These are phyloP conservation scores for Macrotrachela quadricornifera DNA, from an alignment of 1,140 invertebrate species.

Conservation along the genomic window DNA sequence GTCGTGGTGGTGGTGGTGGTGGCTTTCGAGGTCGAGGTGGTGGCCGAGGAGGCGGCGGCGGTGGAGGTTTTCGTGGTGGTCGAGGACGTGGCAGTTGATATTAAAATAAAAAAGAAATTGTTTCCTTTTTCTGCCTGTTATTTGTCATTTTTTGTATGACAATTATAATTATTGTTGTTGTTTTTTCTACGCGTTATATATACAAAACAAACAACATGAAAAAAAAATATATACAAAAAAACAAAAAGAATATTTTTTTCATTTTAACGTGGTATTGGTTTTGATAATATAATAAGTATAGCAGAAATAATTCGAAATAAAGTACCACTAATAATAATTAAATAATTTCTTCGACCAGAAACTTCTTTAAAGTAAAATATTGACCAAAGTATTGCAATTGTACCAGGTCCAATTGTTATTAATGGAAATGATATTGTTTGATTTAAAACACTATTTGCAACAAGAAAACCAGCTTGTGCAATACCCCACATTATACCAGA, in stretches of 20 bases:
- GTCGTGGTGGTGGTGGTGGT: conserved; percentile 23
- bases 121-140: too few relatives aligned
- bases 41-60: conserved; percentile 11
- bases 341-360: conserved; percentile 1
- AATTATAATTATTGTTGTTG: too few relatives aligned
- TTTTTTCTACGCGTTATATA: too few relatives aligned
- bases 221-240: too few relatives aligned
- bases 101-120: too few relatives aligned
- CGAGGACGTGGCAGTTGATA: conserved; percentile 3
- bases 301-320: too few relatives aligned
- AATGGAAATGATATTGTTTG: conserved; percentile 31
- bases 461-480: conserved; percentile 28
- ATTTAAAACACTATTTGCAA: conserved; percentile 29
- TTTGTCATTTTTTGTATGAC: too few relatives aligned
- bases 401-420: conserved; percentile 14
- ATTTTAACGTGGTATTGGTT: too few relatives aligned
- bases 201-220: too few relatives aligned
- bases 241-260: too few relatives aligned
- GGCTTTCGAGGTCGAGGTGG: conserved; percentile 12
- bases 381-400: conserved; percentile 13
- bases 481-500: conserved; percentile 30
- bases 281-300: too few relatives aligned
- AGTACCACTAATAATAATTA: background rate
- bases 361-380: conserved; percentile 18
- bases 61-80: conserved; percentile 14